Conservation (phyloP, 2,113 vertebrate species). For the Saguinus midas region DNA sequence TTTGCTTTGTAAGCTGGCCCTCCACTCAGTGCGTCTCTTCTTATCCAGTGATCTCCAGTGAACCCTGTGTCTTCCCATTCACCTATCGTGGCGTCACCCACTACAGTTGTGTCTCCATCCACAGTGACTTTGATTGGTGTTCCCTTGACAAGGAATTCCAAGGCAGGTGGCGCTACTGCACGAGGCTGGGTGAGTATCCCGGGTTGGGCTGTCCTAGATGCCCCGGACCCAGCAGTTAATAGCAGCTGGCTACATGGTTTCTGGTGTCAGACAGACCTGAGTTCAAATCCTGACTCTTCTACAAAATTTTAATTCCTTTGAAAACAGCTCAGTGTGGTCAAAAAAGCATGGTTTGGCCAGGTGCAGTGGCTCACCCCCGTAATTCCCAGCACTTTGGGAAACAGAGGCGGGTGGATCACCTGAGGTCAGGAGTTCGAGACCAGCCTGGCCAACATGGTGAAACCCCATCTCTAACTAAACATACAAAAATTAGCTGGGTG, state of each 20-base stretch:
- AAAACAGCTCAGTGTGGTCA: neutral
- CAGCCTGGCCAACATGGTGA: no score
- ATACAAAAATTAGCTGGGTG: no score
- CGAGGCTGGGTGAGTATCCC: neutral
- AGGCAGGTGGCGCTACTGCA: constrained; percentile 69
- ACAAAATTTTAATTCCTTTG: no score
- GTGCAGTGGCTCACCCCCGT: no score
- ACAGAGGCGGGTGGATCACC: no score
- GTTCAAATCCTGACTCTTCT: neutral
- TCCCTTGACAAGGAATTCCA: constrained; percentile 12
- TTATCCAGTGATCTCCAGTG: neutral
- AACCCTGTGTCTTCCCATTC: constrained; percentile 51
- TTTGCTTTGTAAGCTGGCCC: no score
- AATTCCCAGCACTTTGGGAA: no score
- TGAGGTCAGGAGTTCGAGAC: no score
- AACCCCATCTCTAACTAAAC: no score
- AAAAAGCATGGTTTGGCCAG: neutral
- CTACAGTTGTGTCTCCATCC: neutral
- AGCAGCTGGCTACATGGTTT: neutral
- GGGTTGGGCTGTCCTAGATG: rapidly evolving
- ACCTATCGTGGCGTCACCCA: rapidly evolving
- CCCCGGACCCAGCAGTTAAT: rapidly evolving
- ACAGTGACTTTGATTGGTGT: constrained; percentile 67
- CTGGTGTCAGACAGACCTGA: neutral
- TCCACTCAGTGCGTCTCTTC: neutral